Percentiles rank a stretch among this genome's conserved stretches.
phyloP scores from a whole-genome alignment of 1,140 invertebrate species.

The Pseudachorutes palmiensis region DNA sequence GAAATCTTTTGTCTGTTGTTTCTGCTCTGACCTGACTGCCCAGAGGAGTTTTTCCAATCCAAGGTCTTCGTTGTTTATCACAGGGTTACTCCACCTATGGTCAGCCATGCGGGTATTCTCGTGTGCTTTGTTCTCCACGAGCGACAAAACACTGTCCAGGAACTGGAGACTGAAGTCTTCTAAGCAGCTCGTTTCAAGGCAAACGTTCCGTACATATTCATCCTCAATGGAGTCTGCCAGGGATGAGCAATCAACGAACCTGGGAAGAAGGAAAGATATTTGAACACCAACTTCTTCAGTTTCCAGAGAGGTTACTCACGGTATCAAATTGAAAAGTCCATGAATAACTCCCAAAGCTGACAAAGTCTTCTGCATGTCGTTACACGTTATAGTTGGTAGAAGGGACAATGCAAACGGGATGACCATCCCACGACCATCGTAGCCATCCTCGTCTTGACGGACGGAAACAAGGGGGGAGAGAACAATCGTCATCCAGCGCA shows the following conservation, averaged over 20 bases:
- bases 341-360: conserved; percentile 68
- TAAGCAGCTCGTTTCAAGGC: conserved; percentile 69
- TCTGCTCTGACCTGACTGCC: conserved; percentile 49
- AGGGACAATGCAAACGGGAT: conserved; percentile 68
- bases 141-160: conserved; percentile 63
- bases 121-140: conserved; percentile 64
- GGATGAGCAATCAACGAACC: conserved; percentile 74
- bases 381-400: conserved; percentile 82
- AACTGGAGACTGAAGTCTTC: conserved; percentile 84
- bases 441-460: conserved; percentile 43
- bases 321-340: conserved; percentile 60
- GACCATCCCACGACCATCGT: conserved; percentile 69
- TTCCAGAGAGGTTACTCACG: no score
- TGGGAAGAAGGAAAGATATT: no score
- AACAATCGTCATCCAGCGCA: conserved; percentile 64
- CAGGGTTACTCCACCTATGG: conserved; percentile 14
- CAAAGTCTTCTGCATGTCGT: conserved; percentile 76
- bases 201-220: conserved; percentile 61
- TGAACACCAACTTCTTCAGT: no score
- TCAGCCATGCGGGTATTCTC: conserved; percentile 55
- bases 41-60: conserved; percentile 45
- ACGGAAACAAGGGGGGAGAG: conserved; percentile 60
- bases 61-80: conserved; percentile 27
- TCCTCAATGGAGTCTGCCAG: conserved; percentile 44
- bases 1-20: background rate